These are phyloP conservation scores for Tenebrio molitor DNA, from an alignment of 1,140 invertebrate genomes.

Conservation along the genomic window DNA sequence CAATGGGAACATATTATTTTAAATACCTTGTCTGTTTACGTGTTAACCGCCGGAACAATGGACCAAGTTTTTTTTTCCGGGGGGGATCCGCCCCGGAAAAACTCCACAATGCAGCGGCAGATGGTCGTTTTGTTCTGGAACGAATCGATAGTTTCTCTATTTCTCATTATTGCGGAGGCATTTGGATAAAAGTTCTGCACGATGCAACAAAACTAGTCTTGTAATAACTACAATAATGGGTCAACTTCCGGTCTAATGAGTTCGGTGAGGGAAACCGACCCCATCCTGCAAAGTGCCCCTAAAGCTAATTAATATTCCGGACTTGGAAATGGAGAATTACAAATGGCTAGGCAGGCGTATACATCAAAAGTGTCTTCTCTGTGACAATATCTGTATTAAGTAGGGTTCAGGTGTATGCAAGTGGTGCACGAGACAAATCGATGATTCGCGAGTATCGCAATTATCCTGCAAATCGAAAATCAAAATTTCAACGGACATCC, in stretches of 20 bases:
- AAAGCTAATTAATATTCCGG: slow-evolving; percentile 34
- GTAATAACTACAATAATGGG: slow-evolving; percentile 22
- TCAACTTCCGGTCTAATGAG: slow-evolving; percentile 26
- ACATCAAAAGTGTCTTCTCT: slow-evolving; percentile 35
- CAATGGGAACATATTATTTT: slow-evolving; percentile 34
- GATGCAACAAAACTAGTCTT: background rate
- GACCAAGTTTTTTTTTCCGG: slow-evolving; percentile 1
- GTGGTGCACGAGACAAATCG: slow-evolving; percentile 4
- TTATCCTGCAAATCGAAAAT: too few relatives aligned
- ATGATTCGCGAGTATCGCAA: background rate
- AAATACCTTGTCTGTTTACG: slow-evolving; percentile 37
- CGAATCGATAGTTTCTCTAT: slow-evolving; percentile 23
- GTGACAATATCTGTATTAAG: slow-evolving; percentile 27
- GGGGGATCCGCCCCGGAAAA: slow-evolving; percentile 3
- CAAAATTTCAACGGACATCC: too few relatives aligned
- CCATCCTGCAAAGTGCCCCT: background rate
- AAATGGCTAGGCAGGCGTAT: slow-evolving; percentile 7
- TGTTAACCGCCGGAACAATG: slow-evolving; percentile 25
- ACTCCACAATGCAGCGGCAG: slow-evolving; percentile 29
- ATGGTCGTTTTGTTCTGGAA: slow-evolving; percentile 27
- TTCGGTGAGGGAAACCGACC: background rate
- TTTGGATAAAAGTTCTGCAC: slow-evolving; percentile 22
- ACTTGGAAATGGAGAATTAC: slow-evolving; percentile 26
- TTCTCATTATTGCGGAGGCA: slow-evolving; percentile 12
- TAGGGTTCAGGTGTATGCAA: slow-evolving; percentile 30